Percentiles rank a stretch among this genome's conserved stretches.
phyloP scores from a whole-genome alignment of 2,113 vertebrate species.

The Microtus pennsylvanicus region DNA sequence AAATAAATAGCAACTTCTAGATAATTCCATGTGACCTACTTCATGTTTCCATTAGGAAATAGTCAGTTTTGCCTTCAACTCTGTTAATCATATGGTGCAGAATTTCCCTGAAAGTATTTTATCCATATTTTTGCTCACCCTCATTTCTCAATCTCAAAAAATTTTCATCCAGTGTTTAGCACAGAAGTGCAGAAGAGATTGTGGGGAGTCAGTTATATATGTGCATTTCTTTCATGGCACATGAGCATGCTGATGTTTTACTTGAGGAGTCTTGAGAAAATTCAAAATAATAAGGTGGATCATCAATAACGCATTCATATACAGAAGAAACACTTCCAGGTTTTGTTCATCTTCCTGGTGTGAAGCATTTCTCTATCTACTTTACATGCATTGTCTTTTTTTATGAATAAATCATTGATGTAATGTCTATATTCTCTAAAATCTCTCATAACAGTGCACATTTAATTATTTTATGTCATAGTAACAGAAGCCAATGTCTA shows the following conservation, averaged over 20 bases:
- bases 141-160: constrained; percentile 12
- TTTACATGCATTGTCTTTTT: constrained; percentile 14
- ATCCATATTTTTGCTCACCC: background rate
- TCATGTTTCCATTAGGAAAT: constrained; percentile 36
- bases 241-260: background rate
- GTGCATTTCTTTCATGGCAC: background rate
- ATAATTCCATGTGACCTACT: background rate
- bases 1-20: background rate
- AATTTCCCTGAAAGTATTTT: background rate
- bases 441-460: constrained; percentile 8
- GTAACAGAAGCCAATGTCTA: background rate
- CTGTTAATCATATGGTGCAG: background rate
- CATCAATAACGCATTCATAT: constrained; percentile 7
- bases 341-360: background rate
- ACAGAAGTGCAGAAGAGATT: background rate
- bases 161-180: constrained; percentile 38
- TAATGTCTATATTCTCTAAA: background rate
- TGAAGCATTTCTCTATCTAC: background rate
- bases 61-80: background rate
- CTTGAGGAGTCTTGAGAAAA: constrained; percentile 28
- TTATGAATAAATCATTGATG: constrained; percentile 6
- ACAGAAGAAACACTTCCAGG: background rate
- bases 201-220: background rate
- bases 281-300: constrained; percentile 30
- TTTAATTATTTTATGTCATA: constrained; percentile 23